These are phyloP conservation scores for Cheilosia scutellata DNA, from an alignment of 2,888 invertebrate genomes.

Conservation along the genomic window DNA sequence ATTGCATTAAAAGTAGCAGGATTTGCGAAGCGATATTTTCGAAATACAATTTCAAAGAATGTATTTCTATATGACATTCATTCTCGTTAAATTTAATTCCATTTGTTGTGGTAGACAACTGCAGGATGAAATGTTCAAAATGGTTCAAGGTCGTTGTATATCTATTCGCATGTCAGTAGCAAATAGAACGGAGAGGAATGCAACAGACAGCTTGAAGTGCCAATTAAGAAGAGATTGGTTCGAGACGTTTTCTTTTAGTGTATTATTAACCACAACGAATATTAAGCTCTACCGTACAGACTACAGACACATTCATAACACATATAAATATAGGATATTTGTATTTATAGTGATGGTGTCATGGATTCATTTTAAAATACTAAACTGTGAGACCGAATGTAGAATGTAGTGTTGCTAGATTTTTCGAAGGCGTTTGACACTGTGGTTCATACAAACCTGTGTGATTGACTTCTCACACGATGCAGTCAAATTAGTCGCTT, in stretches of 20 bases:
- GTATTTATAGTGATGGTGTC: too few species aligned
- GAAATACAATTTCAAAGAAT: neutral
- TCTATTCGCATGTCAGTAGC: neutral
- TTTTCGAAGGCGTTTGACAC: too few species aligned
- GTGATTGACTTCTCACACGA: too few species aligned
- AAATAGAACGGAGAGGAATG: neutral
- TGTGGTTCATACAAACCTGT: too few species aligned
- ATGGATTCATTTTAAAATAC: too few species aligned
- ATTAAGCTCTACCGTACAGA: neutral
- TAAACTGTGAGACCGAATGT: too few species aligned
- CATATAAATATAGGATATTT: too few species aligned
- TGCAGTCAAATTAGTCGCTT: too few species aligned
- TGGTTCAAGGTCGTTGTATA: conserved; percentile 26
- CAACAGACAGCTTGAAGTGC: conserved; percentile 32
- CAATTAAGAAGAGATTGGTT: conserved; percentile 26
- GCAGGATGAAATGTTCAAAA: neutral
- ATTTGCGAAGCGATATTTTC: conserved; percentile 5
- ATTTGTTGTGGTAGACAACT: conserved; percentile 28
- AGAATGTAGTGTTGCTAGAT: too few species aligned
- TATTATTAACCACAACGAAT: neutral
- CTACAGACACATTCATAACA: too few species aligned
- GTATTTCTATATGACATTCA: conserved; percentile 13
- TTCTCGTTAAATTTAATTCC: conserved; percentile 44
- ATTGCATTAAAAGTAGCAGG: conserved; percentile 19
- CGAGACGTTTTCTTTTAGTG: conserved; percentile 7